Percentiles rank a stretch among this genome's conserved stretches.
Conservation (phyloP, 37 sponge, comb jelly and placozoan species). For the Lycopodina hypogea region DNA sequence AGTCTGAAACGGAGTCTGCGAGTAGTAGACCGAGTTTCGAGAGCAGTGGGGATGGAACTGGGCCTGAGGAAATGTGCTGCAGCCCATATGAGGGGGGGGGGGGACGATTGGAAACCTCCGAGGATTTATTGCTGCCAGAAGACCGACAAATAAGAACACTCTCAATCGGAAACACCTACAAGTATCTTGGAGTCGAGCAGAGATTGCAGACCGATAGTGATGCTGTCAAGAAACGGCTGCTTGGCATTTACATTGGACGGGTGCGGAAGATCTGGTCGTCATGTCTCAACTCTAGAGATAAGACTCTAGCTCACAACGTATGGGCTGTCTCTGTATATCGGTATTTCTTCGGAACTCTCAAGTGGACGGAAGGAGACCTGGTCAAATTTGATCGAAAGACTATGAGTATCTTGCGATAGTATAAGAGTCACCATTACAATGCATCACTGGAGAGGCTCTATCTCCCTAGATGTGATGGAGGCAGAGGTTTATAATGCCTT, state of each 20-base stretch:
- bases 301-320: not conserved
- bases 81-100: slow-evolving; percentile 16
- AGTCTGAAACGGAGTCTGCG: not conserved
- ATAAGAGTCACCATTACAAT: not conserved
- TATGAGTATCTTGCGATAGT: not conserved
- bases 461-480: slow-evolving; percentile 1
- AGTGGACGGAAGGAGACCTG: not conserved
- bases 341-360: not conserved
- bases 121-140: not conserved
- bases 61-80: slow-evolving; percentile 35
- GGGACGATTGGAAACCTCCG: not conserved
- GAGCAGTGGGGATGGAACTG: slow-evolving; percentile 30
- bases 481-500: not conserved
- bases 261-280: not conserved
- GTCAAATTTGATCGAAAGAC: not conserved
- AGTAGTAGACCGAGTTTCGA: slow-evolving; percentile 7
- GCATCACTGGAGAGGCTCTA: not conserved
- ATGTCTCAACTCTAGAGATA: not conserved
- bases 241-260: too few relatives aligned
- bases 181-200: slow-evolving; percentile 28
- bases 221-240: too few relatives aligned
- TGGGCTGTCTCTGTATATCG: not conserved
- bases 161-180: not conserved
- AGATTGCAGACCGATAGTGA: too few relatives aligned
- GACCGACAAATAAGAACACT: not conserved